Evolutionary conservation across 1,140 invertebrate species (phyloP).

Genomic region (Heliconius eleuchia): DNA sequence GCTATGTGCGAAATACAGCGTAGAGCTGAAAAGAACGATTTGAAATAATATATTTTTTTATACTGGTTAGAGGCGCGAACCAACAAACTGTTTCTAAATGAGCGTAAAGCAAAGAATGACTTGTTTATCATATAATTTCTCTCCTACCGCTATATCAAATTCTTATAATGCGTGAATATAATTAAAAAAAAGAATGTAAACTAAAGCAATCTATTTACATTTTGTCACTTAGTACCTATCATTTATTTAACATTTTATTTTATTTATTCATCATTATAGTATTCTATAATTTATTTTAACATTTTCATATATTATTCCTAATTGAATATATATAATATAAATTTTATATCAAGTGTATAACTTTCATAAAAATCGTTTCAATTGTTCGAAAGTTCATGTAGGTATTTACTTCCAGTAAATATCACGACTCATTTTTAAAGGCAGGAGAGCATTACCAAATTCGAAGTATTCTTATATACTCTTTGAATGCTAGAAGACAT

Average conservation of each 20-base stretch:
- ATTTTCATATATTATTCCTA: background rate
- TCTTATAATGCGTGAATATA: too few species aligned
- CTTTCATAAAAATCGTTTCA: background rate
- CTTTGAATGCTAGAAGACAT: conserved; percentile 46
- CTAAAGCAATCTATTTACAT: too few species aligned
- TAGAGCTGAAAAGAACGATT: background rate
- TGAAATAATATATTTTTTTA: background rate
- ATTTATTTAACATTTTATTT: background rate
- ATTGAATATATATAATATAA: background rate
- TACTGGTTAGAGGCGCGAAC: background rate
- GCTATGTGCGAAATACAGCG: too few species aligned
- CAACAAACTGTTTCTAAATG: background rate
- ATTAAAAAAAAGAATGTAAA: too few species aligned
- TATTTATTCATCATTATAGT: too few species aligned
- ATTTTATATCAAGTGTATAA: background rate
- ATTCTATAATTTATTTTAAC: background rate
- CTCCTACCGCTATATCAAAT: background rate
- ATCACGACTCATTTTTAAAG: conserved; percentile 22
- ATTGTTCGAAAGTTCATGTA: conserved; percentile 21
- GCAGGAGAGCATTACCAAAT: conserved; percentile 46
- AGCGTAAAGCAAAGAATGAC: background rate
- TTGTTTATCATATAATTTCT: background rate
- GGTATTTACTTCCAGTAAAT: conserved; percentile 32
- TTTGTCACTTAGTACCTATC: background rate
- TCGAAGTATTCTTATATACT: conserved; percentile 53